These are phyloP conservation scores for Drosophila nebulosa DNA, from an alignment of 1,140 invertebrate species.

Conservation along the genomic window DNA sequence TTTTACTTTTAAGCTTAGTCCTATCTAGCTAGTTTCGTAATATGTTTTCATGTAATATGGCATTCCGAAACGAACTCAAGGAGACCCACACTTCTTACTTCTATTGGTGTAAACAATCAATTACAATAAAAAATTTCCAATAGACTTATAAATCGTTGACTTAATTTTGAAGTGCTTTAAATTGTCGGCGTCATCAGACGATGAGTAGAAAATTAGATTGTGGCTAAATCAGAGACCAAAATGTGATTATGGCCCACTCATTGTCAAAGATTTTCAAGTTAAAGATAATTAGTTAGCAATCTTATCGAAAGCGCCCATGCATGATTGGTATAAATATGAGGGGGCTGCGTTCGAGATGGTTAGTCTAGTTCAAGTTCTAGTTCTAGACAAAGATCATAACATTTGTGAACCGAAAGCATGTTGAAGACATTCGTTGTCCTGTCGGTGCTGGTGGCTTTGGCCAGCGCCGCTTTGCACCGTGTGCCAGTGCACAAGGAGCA, in stretches of 20 bases:
- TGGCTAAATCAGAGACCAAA: background rate
- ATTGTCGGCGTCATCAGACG: background rate
- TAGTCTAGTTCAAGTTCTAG: conserved; percentile 49
- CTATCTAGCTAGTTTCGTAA: no score
- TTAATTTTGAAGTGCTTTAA: background rate
- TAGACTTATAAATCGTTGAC: background rate
- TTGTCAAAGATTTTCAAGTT: conserved; percentile 3
- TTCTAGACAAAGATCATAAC: conserved; percentile 24
- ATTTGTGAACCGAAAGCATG: conserved; percentile 52
- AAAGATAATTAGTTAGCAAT: conserved; percentile 8
- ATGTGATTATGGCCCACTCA: conserved; percentile 3
- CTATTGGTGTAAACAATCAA: background rate
- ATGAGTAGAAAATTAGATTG: background rate
- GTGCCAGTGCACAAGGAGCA: conserved; percentile 54
- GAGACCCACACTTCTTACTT: no score
- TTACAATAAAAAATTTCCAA: background rate
- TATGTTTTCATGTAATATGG: background rate
- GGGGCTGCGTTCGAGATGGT: conserved; percentile 6
- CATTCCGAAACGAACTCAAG: background rate
- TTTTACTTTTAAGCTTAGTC: no score
- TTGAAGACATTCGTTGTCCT: conserved; percentile 41
- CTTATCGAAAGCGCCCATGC: conserved; percentile 17
- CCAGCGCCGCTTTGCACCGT: conserved; percentile 60
- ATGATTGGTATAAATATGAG: conserved; percentile 57
- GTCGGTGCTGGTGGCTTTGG: conserved; percentile 56